Evolutionary conservation across 2,888 invertebrate species (phyloP), one percentile per base, ranked within the genome.

Genomic region (Volucella inanis): DNA sequence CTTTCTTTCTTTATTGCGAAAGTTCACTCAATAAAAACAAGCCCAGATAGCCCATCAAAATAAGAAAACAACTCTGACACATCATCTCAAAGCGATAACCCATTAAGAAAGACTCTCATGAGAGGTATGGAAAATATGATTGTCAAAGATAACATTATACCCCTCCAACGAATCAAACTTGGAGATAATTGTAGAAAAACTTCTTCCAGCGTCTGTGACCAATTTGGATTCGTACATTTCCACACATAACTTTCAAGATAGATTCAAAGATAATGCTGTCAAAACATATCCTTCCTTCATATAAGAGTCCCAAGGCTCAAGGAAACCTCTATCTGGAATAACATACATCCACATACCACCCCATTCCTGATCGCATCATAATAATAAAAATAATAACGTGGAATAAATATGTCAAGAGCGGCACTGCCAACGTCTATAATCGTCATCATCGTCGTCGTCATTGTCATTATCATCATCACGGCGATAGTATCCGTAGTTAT

Each of bases 361-460:
- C 41, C 65, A 54, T 38, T 54, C 38, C 41, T 10, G 1, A n/a
- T 62, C 52, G 74, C 57, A 59, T 79, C 75, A 76, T 85, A 76
- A 85, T 81, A 76, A 85, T 85, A 85, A 85, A 85, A 85, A 85
- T 85, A 85, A 85, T 85, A 85, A 85, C 81, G 72, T 64, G 85
- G 68, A 68, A 85, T 85, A 85, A 85, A 85, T 85, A 85, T 85
- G 85, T 85, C 85, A 85, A 85, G 85, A 85, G 67, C 55, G 71
- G 45, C 85, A 81, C 52, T 76, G 67, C 76, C 49, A 76, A 71
- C 84, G 22, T 22, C 22, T 22, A 22, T 22, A 22, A 78, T 77
- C 41, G 65, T 70, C 79, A 64, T 22, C 22, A 3, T 22, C 22
- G 85, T 85, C 77, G 64, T 85, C 68, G 85, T 76, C 84, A 78